These are phyloP conservation scores for Diglossa cyanea DNA, from an alignment of 2,797 vertebrate species.

Conservation along the genomic window DNA sequence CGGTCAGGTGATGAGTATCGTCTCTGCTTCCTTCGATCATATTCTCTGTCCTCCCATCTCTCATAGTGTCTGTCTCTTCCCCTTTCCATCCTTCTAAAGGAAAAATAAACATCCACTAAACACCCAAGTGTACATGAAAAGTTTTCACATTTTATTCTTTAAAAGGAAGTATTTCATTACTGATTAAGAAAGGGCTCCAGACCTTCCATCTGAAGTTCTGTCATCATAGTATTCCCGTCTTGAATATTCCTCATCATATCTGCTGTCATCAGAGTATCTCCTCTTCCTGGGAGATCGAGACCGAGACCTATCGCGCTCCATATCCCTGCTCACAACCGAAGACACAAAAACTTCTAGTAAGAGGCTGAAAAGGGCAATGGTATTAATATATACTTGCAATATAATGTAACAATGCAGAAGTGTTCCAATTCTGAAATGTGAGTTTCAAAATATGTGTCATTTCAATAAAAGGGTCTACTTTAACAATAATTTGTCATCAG, in stretches of 20 bases:
- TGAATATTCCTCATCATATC: slow-evolving; percentile 71
- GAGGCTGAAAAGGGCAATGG: background rate
- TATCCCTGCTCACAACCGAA: slow-evolving; percentile 40
- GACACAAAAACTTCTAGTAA: background rate
- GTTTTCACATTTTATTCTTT: background rate
- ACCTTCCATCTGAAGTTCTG: slow-evolving; percentile 71
- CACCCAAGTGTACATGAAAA: rapidly evolving
- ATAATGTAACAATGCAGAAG: background rate
- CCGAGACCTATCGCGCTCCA: slow-evolving; percentile 65
- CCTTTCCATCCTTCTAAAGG: slow-evolving; percentile 67
- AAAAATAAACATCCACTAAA: background rate
- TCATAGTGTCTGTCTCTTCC: slow-evolving; percentile 70
- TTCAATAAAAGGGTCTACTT: background rate
- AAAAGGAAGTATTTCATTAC: background rate
- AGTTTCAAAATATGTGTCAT: rapidly evolving
- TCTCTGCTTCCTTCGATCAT: slow-evolving; percentile 72
- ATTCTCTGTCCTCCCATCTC: slow-evolving; percentile 75
- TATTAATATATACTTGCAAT: background rate
- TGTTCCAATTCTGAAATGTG: background rate
- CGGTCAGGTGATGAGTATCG: slow-evolving; percentile 78
- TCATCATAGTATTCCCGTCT: slow-evolving; percentile 73
- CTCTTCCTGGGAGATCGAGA: slow-evolving; percentile 69
- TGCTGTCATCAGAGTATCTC: slow-evolving; percentile 72
- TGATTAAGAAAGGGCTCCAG: background rate
- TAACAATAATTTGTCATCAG: background rate